Evolutionary conservation across 2,888 invertebrate genomes (phyloP).

Genomic region (Phengaris arion): DNA sequence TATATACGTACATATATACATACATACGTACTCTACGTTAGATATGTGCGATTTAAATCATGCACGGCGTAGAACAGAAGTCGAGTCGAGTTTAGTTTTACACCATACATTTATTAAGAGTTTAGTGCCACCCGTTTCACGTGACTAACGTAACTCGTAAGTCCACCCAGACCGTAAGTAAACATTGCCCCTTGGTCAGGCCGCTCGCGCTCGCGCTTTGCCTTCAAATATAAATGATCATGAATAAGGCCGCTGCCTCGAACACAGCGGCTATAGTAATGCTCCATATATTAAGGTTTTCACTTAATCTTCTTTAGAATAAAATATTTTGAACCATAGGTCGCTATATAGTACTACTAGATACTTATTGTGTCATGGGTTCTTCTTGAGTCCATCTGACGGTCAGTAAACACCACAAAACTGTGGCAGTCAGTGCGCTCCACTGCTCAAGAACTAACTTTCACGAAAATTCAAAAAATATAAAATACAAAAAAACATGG

Average conservation of each 20-base stretch:
- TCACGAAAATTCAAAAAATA: too few relatives aligned
- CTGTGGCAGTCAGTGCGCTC: too few relatives aligned
- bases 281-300: too few relatives aligned
- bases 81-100: background rate
- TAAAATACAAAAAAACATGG: too few relatives aligned
- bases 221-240: constrained; percentile 3
- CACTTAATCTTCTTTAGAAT: too few relatives aligned
- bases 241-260: background rate
- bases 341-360: too few relatives aligned
- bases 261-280: too few relatives aligned
- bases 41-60: background rate
- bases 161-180: background rate
- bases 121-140: background rate
- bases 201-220: background rate
- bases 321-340: too few relatives aligned
- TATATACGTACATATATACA: background rate
- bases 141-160: background rate
- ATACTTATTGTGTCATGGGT: too few relatives aligned
- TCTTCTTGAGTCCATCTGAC: too few relatives aligned
- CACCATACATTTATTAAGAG: background rate
- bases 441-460: too few relatives aligned
- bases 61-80: background rate
- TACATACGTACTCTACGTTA: background rate
- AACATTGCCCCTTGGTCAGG: background rate
- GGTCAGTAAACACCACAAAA: too few relatives aligned